Conservation (phyloP, 1,140 invertebrate species). For the Formica selysi region DNA sequence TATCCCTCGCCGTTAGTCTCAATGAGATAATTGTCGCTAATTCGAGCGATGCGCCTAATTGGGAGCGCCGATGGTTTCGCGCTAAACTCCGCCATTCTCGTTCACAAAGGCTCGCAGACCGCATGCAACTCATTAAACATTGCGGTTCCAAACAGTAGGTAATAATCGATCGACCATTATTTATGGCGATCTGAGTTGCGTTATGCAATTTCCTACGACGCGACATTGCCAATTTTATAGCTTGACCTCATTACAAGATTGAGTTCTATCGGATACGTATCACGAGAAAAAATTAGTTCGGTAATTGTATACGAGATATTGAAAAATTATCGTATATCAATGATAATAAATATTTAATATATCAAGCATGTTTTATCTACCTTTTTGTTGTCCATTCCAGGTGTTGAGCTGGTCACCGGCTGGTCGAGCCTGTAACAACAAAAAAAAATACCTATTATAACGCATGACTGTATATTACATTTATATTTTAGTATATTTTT, state of each 20-base stretch:
- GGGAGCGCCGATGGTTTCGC: not conserved
- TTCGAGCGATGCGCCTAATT: conserved; percentile 54
- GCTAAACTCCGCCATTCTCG: conserved; percentile 3
- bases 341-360: not conserved
- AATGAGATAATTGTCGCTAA: conserved; percentile 29
- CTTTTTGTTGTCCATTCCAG: conserved; percentile 91
- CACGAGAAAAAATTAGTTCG: not conserved
- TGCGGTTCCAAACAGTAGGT: conserved; percentile 43
- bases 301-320: not conserved
- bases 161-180: conserved; percentile 50
- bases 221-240: conserved; percentile 7
- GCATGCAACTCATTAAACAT: conserved; percentile 49
- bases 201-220: not conserved
- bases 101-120: not conserved
- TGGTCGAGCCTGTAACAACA: conserved; percentile 90
- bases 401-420: conserved; percentile 88
- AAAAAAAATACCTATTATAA: not conserved
- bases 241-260: not conserved
- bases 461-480: not conserved
- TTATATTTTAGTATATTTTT: not conserved
- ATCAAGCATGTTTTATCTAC: conserved; percentile 70
- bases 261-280: not conserved
- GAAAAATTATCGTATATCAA: not conserved
- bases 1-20: conserved; percentile 24
- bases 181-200: not conserved